phyloP scores from a whole-genome alignment of 2,888 invertebrate species.

The Pachydiplax longipennis region DNA sequence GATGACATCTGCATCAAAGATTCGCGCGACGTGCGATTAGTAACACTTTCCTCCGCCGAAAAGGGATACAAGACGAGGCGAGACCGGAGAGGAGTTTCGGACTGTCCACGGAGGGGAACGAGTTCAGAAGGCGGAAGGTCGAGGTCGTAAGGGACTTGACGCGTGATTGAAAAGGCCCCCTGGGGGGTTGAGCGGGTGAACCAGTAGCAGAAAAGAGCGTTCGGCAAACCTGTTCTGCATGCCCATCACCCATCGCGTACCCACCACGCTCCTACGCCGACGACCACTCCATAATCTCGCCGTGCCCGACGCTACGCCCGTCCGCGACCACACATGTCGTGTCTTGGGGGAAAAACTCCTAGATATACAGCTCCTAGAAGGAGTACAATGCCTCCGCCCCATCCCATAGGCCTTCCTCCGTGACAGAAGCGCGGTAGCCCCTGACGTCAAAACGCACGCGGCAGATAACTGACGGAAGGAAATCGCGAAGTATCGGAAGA shows the following conservation, averaged over 20 bases:
- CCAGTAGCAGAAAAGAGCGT: neutral
- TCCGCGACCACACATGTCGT: neutral
- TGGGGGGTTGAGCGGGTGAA: neutral
- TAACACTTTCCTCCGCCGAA: neutral
- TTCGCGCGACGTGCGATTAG: neutral
- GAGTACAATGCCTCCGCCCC: neutral
- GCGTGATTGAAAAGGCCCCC: conserved; percentile 12
- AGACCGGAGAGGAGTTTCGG: neutral
- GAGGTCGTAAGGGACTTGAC: neutral
- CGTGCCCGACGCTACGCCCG: neutral
- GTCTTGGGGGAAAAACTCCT: neutral
- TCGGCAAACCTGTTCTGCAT: conserved; percentile 22
- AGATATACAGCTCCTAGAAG: neutral
- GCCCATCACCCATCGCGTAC: conserved; percentile 1
- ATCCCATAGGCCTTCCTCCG: neutral
- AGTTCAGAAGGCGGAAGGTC: neutral
- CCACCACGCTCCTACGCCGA: neutral
- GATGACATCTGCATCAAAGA: neutral
- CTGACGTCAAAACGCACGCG: neutral
- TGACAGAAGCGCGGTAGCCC: neutral
- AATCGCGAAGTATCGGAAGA: neutral
- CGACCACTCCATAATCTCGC: neutral
- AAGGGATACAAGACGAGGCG: neutral
- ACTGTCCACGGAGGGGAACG: neutral
- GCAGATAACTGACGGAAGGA: neutral